Evolutionary conservation across 2,888 invertebrate genomes (phyloP).

Genomic region (Strigamia transsilvanica): DNA sequence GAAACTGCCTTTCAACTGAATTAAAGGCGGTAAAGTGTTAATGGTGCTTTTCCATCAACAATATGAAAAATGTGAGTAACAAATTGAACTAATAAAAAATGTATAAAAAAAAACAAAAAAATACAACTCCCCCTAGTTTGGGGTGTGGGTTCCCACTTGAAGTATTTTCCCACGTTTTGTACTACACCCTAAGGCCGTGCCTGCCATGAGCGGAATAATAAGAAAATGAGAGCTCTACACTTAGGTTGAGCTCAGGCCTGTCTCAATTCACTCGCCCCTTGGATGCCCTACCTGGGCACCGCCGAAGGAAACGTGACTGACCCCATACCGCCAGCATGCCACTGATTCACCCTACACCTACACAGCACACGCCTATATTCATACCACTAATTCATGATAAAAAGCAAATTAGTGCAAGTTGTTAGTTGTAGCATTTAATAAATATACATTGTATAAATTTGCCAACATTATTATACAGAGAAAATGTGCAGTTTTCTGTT

Average conservation of each 20-base stretch:
- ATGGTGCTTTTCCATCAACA: slow-evolving; percentile 16
- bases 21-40: slow-evolving; percentile 30
- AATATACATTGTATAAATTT: neutral
- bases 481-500: too few species aligned
- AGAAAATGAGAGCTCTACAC: slow-evolving; percentile 30
- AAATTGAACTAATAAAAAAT: slow-evolving; percentile 23
- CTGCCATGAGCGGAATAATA: slow-evolving; percentile 30
- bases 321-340: slow-evolving; percentile 30
- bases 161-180: slow-evolving; percentile 30
- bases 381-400: neutral
- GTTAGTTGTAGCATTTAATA: neutral
- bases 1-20: neutral
- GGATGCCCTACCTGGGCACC: slow-evolving; percentile 26
- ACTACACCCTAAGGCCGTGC: slow-evolving; percentile 26
- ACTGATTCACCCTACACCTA: slow-evolving; percentile 26
- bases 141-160: slow-evolving; percentile 30
- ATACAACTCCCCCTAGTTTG: slow-evolving; percentile 23
- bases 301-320: slow-evolving; percentile 30
- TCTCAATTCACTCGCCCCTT: slow-evolving; percentile 26
- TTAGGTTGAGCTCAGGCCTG: slow-evolving; percentile 12
- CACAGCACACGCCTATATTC: slow-evolving; percentile 21
- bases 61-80: slow-evolving; percentile 22
- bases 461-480: too few species aligned
- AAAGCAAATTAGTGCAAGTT: neutral
- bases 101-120: neutral